Percentiles rank a stretch among this genome's conserved stretches.
phyloP scores from a whole-genome alignment of 2,888 invertebrate genomes.

The Apotomis turbidana region DNA sequence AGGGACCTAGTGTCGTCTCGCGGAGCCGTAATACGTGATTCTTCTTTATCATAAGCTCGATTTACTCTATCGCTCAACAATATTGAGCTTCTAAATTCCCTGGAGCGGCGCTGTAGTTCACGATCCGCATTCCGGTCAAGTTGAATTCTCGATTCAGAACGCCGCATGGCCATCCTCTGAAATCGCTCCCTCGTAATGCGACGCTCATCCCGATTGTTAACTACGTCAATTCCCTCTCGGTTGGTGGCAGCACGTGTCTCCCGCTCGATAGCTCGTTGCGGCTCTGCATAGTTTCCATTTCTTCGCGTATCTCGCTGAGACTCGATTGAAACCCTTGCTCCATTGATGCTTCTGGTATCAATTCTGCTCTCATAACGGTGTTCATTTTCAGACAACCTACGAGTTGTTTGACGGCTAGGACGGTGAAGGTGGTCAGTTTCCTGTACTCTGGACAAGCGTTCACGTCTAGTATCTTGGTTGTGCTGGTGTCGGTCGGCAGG shows the following conservation, averaged over 20 bases:
- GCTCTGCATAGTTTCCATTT: slow-evolving; percentile 20
- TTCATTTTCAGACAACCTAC: slow-evolving; percentile 23
- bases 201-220: slow-evolving; percentile 12
- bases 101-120: slow-evolving; percentile 7
- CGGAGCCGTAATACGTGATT: not conserved
- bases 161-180: slow-evolving; percentile 19
- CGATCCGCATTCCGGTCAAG: slow-evolving; percentile 13
- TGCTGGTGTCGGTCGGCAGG: slow-evolving; percentile 26
- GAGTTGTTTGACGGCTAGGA: not conserved
- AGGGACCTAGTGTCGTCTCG: slow-evolving; percentile 11
- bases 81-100: slow-evolving; percentile 10
- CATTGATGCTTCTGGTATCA: slow-evolving; percentile 20
- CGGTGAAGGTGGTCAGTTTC: slow-evolving; percentile 24
- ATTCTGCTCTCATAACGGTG: slow-evolving; percentile 8
- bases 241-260: slow-evolving; percentile 39
- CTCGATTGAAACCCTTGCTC: slow-evolving; percentile 28
- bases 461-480: slow-evolving; percentile 28
- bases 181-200: slow-evolving; percentile 21
- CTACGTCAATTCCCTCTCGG: slow-evolving; percentile 43
- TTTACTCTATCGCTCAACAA: not conserved
- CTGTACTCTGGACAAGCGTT: slow-evolving; percentile 23
- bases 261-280: slow-evolving; percentile 27
- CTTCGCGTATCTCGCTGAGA: slow-evolving; percentile 31
- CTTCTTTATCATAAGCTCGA: not conserved
- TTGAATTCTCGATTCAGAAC: slow-evolving; percentile 28